Base-by-base conservation (phyloP, 2,888 invertebrate genomes). In the Ligdia adustata region DNA sequence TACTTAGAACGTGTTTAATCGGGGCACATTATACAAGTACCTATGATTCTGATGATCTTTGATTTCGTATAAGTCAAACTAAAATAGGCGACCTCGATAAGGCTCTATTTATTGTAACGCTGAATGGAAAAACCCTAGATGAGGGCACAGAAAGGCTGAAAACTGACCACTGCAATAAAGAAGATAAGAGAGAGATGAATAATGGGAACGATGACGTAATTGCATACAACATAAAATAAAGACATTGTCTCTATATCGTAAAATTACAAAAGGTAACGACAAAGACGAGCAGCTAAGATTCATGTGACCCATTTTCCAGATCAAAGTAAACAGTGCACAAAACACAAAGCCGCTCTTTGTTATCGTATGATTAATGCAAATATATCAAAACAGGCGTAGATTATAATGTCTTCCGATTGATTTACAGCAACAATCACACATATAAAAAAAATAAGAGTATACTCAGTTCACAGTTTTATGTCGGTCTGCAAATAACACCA, bases 401-500 rank as follows among this genome's bases (percentile, higher is more conserved):
- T 42, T 48, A 48, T 49, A 50, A 55, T 49, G 49, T 45, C 33
- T 53, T 55, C 34, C 57, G 52, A 57, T 55, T 45, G 55, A 60
- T 60, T 60, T 55, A 53, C 45, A n/a, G n/a, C n/a, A 59, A 26
- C 54, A 42, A 52, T 52, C 28, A 34, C 48, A 41, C 31, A 57
- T 49, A 42, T 41, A 33, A 29, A 45, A 51, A n/a, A n/a, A 7
- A 3, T 3, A 22, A 16, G 16, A 4, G 3, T 16, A 4, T 16
- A 16, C 43, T 48, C 4, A n/a, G 32, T 47, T 50, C 22, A 44
- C 46, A 35, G 43, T 41, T 50, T 56, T 47, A 53, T 27, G 34
- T 18, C 24, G 13, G 35, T 22, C 59, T 33, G 41, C 50, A 61
- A 64, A 62, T 60, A 57, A 65, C 60, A 66, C 60, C 69, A 62